Evolutionary conservation across 2,888 invertebrate species (phyloP), one percentile per base, ranked within the genome.

Genomic region (Lasius fuliginosus): DNA sequence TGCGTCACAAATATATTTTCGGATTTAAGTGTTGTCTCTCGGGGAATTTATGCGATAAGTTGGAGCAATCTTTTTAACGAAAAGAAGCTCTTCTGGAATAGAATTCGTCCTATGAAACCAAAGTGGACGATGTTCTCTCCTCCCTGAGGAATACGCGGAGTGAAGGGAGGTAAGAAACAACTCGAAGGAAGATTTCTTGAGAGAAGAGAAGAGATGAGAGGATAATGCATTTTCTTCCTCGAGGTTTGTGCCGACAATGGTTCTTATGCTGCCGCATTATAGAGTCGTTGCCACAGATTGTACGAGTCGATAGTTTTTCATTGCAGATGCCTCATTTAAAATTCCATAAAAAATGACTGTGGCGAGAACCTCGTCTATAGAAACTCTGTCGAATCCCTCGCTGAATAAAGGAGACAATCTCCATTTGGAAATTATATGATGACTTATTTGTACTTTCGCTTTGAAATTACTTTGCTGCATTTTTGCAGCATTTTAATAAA

Each of bases 151-250:
- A 73, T 73, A 69, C 36, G 30, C 46, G 68, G 58, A 33, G 23
- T 15, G 23, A 15, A 11, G 30, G 33, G 30, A 75, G 30, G 6
- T 65, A 65, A 75, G 30, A 6, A 82, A 23, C 53, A 33, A n/a
- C 3, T 53, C 36, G 23, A 53, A 64, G 74, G n/a, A 82, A 56
- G 75, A 75, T 73, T 64, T 74, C 82, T 82, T 40, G 65, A 56
- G 53, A 74, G 42, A 64, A 18, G 30, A 53, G n/a, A 53, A 42
- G 30, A 82, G 73, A 71, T 12, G 23, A 56, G 33, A 40, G 75
- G 76, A 85, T 85, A 87, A 87, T 83, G 87, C 82, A 81, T 87
- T 87, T 87, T 83, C 79, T 36, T 33, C n/a, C 56, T 62, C 18
- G 53, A 73, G 53, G 36, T 60, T 53, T 49, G 27, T 23, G 64